Base-by-base conservation (phyloP, 2,113 vertebrate genomes). In the Oncorhynchus gorbuscha region DNA sequence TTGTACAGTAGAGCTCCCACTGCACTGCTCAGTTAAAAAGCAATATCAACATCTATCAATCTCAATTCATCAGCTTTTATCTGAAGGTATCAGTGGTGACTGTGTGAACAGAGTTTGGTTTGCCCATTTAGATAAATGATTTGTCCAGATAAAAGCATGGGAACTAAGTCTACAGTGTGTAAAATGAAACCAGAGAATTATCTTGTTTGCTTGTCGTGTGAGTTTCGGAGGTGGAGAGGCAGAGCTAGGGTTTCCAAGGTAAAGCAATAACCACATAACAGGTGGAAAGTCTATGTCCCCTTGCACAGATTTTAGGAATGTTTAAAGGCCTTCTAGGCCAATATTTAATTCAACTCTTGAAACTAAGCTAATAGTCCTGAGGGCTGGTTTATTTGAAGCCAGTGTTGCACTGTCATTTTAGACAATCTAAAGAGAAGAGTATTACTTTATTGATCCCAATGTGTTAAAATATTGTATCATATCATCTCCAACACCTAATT, bases 221-320 rank as follows among this genome's bases (percentile, higher is more conserved):
- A 83, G 89, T 93, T 93, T 92, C 88, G 70, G 81, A 55, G 13
- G 81, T 74, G 73, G 81, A 81, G 62, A n/a, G 66, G 76, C 32
- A 62, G 20, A 62, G 55, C 16, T 22, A 62, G n/a, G n/a, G 7
- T 62, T 62, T 62, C 59, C n/a, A 62, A 22, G 59, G 59, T 62
- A 16, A 62, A 2, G 22, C 59, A 62, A 16, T 62, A n/a, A 62
- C n/a, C 59, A 62, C 20, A 24, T 14, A 20, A 3, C 7, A 62
- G 18, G 59, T 22, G 59, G n/a, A n/a, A 62, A 22, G 59, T 24
- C 24, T n/a, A 58, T 6, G 55, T 58, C 55, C 55, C 20, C 13
- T n/a, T 62, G 59, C 7, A n/a, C 22, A 0, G 3, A 55, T 16
- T 16, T 55, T 55, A 55, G 1, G 51, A 55, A 55, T 55, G 16